These are phyloP conservation scores for Cenopis cana DNA, from an alignment of 2,888 invertebrate species.

Conservation along the genomic window DNA sequence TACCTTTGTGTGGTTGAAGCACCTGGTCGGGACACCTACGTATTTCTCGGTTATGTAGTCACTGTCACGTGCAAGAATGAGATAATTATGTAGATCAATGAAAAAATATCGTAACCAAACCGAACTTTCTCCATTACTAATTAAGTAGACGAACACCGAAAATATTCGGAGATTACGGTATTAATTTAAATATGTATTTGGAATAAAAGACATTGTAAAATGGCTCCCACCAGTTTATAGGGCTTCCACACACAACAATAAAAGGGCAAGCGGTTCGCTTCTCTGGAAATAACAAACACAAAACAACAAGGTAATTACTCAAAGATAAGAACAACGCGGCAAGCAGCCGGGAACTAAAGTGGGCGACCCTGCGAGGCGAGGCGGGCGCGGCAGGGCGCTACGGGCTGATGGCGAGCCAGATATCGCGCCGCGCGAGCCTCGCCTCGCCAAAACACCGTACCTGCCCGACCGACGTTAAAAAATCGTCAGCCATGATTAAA, in stretches of 20 bases:
- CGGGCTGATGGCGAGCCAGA: constrained; percentile 49
- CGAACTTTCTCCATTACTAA: too few species aligned
- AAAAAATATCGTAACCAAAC: background rate
- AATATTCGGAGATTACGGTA: too few species aligned
- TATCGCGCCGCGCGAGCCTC: constrained; percentile 46
- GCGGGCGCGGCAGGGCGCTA: constrained; percentile 45
- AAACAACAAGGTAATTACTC: constrained; percentile 74
- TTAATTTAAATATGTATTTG: constrained; percentile 29
- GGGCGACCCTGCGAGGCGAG: constrained; percentile 58
- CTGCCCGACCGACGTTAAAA: constrained; percentile 57
- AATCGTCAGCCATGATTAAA: constrained; percentile 70
- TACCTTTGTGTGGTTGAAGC: background rate
- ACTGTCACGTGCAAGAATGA: background rate
- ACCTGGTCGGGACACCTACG: too few species aligned
- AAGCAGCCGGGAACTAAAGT: constrained; percentile 61
- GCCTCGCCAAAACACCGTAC: constrained; percentile 52
- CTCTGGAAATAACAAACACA: constrained; percentile 65
- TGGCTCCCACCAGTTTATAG: constrained; percentile 28
- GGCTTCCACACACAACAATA: constrained; percentile 53
- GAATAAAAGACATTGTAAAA: constrained; percentile 29
- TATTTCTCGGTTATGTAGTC: too few species aligned
- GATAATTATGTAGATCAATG: background rate
- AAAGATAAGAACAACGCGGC: constrained; percentile 73
- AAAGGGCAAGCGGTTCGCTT: constrained; percentile 59
- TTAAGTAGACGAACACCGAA: too few species aligned